Base-by-base conservation (phyloP, 2,797 vertebrate genomes). In the Zenarchopterus dispar region DNA sequence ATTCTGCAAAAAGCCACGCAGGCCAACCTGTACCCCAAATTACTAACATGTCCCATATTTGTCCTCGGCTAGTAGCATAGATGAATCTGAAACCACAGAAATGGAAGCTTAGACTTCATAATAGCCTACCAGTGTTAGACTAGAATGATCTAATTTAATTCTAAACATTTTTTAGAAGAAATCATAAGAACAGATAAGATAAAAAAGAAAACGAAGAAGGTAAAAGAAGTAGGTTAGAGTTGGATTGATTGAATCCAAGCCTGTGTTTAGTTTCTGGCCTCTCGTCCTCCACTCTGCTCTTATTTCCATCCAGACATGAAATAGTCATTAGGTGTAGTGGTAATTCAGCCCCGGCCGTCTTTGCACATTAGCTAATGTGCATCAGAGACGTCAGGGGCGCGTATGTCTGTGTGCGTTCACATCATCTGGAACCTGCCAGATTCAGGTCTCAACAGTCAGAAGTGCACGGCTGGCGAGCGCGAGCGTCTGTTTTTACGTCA, bases 251-350 rank as follows among this genome's bases (percentile, higher is more conserved):
- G 72, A 65, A 62, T 63, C 36, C 44, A 62, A 26, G 33, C 19
- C 46, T 24, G 53, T 61, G 23, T 75, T 83, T 59, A 52, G 62
- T 67, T 70, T 67, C 73, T 82, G 77, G 62, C 69, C 68, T 64
- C 67, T 70, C 16, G 49, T 79, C 64, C 39, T 76, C 67, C 52
- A 58, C 66, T 19, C 72, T 77, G 68, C 70, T 84, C 60, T 31
- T 62, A 47, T 74, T 80, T 70, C 72, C 63, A 60, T 82, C 72
- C 76, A 66, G 63, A 90, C 85, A 91, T 90, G 80, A 90, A 91
- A 91, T 88, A 90, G 84, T 90, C 78, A 91, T 91, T 90, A 89
- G 84, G 58, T 78, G 77, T 75, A 62, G 73, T 60, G 78, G 84
- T 89, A 88, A 90, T 84, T 84, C 84, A 71, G 81, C 75, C 75